A percentile compares a stretch with the other conserved stretches of the same genome.
Evolutionary conservation across 2,797 vertebrate genomes (phyloP).

Genomic region (Tadarida brasiliensis): DNA sequence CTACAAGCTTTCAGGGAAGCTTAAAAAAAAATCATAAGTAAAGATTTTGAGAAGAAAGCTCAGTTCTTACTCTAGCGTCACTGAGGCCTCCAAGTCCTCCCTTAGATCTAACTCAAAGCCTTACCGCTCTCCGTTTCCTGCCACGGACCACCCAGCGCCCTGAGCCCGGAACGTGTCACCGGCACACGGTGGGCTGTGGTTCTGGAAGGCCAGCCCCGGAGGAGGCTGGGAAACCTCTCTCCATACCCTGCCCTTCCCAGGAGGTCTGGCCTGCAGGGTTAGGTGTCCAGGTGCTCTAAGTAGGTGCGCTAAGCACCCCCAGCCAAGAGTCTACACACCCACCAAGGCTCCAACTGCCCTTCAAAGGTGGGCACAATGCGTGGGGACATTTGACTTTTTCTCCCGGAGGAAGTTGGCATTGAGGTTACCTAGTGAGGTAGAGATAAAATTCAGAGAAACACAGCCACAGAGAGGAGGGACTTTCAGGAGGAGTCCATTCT

Average conservation of each 20-base stretch:
- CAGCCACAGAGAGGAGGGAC: background rate
- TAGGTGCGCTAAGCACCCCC: background rate
- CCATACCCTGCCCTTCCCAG: background rate
- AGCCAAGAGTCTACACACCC: background rate
- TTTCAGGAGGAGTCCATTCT: background rate
- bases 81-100: conserved; percentile 24
- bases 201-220: accelerated
- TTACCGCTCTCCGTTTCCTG: background rate
- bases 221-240: background rate
- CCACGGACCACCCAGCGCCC: background rate
- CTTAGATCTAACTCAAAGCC: background rate
- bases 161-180: background rate
- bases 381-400: background rate
- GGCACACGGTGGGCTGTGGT: background rate
- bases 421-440: background rate
- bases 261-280: background rate
- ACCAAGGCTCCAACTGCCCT: background rate
- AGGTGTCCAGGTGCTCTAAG: background rate
- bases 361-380: background rate
- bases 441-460: background rate
- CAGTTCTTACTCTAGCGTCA: background rate
- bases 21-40: background rate
- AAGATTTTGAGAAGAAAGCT: background rate
- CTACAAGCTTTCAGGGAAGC: background rate
- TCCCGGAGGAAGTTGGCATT: background rate